Evolutionary conservation across 2,113 vertebrate genomes (phyloP).

Genomic region (Centrocercus urophasianus): DNA sequence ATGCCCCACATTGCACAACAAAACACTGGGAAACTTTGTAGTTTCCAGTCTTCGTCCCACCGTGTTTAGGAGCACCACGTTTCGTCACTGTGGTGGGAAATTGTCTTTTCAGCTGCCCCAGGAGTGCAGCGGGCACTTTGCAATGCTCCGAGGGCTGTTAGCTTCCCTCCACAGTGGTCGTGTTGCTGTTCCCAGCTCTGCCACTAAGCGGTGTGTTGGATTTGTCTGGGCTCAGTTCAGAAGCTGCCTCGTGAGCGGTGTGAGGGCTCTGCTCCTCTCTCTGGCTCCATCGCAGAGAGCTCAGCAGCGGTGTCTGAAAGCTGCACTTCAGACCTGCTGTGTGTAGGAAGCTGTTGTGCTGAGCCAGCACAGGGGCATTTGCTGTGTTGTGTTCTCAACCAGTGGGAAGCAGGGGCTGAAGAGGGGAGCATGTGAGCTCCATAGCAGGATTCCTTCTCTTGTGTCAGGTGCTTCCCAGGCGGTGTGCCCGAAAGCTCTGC

Average conservation of each 20-base stretch:
- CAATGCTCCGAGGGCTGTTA: background rate
- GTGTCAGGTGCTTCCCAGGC: background rate
- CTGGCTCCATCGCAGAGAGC: background rate
- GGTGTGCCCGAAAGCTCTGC: background rate
- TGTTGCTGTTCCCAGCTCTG: rapidly evolving
- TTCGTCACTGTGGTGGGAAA: background rate
- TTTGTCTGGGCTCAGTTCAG: background rate
- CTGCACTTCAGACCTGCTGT: rapidly evolving
- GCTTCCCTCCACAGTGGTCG: rapidly evolving
- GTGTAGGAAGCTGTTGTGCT: background rate
- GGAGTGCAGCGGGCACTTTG: background rate
- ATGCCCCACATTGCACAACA: rapidly evolving
- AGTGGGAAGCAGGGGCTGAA: background rate
- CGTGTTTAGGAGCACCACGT: background rate
- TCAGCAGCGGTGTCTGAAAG: background rate
- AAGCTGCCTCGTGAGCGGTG: rapidly evolving
- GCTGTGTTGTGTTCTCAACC: background rate
- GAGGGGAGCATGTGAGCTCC: rapidly evolving
- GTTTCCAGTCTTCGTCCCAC: background rate
- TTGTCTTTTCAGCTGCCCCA: background rate
- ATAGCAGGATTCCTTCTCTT: background rate
- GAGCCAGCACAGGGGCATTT: too few relatives aligned
- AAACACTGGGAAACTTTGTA: background rate
- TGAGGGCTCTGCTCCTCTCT: background rate
- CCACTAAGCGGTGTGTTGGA: background rate